Conservation (phyloP, 1,140 invertebrate genomes). For the Chironomus tepperi region DNA sequence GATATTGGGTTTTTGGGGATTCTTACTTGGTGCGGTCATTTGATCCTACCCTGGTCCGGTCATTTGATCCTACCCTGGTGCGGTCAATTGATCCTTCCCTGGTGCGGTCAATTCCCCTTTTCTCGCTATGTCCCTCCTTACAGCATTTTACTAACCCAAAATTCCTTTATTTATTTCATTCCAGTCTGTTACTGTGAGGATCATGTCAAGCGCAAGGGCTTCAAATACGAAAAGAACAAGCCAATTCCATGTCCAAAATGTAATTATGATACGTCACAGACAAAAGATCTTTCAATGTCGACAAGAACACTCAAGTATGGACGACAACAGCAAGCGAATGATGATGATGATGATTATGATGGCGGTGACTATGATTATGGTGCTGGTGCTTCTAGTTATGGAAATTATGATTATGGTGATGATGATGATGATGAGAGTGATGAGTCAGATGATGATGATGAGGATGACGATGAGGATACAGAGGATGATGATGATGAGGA, state of each 20-base stretch:
- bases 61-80: too few species aligned
- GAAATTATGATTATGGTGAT: not conserved
- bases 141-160: not conserved
- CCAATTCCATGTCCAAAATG: conserved; percentile 92
- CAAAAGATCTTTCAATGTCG: conserved; percentile 92
- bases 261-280: conserved; percentile 79
- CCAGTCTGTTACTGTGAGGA: conserved; percentile 89
- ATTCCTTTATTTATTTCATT: not conserved
- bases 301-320: conserved; percentile 77
- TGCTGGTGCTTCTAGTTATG: not conserved
- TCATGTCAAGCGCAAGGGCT: conserved; percentile 85
- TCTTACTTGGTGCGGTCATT: too few species aligned
- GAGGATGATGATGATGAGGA: not conserved
- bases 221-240: conserved; percentile 85
- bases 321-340: conserved; percentile 56
- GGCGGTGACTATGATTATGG: conserved; percentile 35
- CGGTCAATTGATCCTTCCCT: too few species aligned
- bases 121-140: too few species aligned
- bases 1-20: too few species aligned
- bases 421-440: not conserved
- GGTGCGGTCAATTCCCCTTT: too few species aligned
- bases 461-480: not conserved
- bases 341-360: conserved; percentile 49
- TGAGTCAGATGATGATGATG: not conserved
- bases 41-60: too few species aligned